Conservation (phyloP, 1,140 invertebrate genomes). For the Lordiphosa clarofinis region DNA sequence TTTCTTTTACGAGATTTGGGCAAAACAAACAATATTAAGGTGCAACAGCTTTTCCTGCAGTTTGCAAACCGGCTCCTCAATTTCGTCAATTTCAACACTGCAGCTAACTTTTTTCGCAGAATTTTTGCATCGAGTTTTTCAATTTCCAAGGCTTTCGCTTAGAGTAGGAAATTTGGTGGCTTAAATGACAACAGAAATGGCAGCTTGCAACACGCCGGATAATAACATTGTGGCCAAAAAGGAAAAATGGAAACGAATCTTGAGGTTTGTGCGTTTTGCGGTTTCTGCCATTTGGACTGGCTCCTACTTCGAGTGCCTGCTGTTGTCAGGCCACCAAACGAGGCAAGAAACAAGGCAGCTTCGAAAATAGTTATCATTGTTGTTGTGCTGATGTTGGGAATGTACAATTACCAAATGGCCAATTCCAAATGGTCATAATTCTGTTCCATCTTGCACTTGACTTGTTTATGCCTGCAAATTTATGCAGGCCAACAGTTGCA, state of each 20-base stretch:
- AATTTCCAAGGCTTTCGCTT: background rate
- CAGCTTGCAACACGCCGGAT: slow-evolving; percentile 7
- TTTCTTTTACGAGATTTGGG: too few relatives aligned
- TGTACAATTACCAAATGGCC: slow-evolving; percentile 54
- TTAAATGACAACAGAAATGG: slow-evolving; percentile 6
- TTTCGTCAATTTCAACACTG: too few relatives aligned
- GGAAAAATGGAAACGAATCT: slow-evolving; percentile 34
- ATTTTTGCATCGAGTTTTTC: too few relatives aligned
- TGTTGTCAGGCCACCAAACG: too few relatives aligned
- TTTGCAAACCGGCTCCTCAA: too few relatives aligned
- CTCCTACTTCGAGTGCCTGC: too few relatives aligned
- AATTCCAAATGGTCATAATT: slow-evolving; percentile 28
- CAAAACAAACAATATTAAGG: too few relatives aligned
- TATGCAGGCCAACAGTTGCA: slow-evolving; percentile 43
- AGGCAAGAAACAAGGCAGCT: slow-evolving; percentile 4
- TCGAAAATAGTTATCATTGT: slow-evolving; percentile 34
- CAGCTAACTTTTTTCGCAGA: too few relatives aligned
- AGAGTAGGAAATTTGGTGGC: slow-evolving; percentile 11
- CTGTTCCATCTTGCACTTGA: slow-evolving; percentile 44
- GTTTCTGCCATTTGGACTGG: slow-evolving; percentile 25
- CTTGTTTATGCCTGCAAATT: slow-evolving; percentile 53
- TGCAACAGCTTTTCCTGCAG: too few relatives aligned
- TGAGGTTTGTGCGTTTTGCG: slow-evolving; percentile 19
- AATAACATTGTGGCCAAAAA: slow-evolving; percentile 23
- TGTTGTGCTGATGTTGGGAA: slow-evolving; percentile 21